Percentiles rank a stretch among this genome's conserved stretches.
phyloP scores from a whole-genome alignment of 1,140 invertebrate genomes.

The Caligus rogercresseyi region DNA sequence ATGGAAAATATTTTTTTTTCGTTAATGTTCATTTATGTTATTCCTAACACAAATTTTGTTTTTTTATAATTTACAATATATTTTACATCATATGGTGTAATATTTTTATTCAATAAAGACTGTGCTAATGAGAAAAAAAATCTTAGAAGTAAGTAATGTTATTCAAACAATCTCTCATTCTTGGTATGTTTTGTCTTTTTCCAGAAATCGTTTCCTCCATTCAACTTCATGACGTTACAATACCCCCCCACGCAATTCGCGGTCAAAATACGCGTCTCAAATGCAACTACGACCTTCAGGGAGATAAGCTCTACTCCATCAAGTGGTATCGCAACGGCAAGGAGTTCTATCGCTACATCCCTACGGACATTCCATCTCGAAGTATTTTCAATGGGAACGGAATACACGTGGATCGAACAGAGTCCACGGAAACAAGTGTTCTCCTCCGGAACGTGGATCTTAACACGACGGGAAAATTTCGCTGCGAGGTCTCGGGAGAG shows the following conservation, averaged over 20 bases:
- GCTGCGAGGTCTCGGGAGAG: slow-evolving; percentile 57
- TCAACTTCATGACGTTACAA: slow-evolving; percentile 12
- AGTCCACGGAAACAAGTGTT: slow-evolving; percentile 9
- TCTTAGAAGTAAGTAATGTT: too few species aligned
- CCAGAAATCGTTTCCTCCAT: slow-evolving; percentile 2
- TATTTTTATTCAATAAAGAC: too few species aligned
- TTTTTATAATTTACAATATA: too few species aligned
- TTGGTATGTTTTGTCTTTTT: neutral
- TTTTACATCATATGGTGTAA: too few species aligned
- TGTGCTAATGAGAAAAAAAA: too few species aligned
- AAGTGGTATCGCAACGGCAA: slow-evolving; percentile 28
- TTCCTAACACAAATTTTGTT: too few species aligned
- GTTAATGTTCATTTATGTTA: too few species aligned
- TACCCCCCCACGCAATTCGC: slow-evolving; percentile 21
- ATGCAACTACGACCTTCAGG: slow-evolving; percentile 22
- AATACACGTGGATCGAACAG: slow-evolving; percentile 5
- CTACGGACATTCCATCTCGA: slow-evolving; percentile 3
- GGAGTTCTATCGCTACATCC: slow-evolving; percentile 30
- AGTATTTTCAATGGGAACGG: slow-evolving; percentile 17
- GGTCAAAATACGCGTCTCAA: slow-evolving; percentile 22
- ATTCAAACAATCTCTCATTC: too few species aligned
- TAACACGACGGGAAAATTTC: slow-evolving; percentile 46
- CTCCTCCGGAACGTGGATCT: slow-evolving; percentile 40
- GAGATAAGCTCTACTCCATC: slow-evolving; percentile 26
- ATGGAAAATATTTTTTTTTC: too few species aligned